These are phyloP conservation scores for Gouania willdenowi DNA, from an alignment of 2,797 vertebrate genomes.

Conservation along the genomic window DNA sequence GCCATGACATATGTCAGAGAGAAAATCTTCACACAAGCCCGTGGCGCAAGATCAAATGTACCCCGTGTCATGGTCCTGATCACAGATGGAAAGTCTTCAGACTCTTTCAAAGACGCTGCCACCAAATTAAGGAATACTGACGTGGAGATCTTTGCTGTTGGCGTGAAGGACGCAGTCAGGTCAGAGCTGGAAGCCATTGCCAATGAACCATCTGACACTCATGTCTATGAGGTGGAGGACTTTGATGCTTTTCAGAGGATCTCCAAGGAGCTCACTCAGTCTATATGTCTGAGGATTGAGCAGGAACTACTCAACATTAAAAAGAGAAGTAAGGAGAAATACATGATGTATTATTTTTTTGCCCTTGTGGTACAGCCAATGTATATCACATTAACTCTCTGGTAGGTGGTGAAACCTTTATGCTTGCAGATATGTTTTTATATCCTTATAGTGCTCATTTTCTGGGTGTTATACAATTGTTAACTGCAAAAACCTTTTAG, in stretches of 20 bases:
- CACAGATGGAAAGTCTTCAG: constrained; percentile 97
- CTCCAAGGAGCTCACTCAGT: constrained; percentile 96
- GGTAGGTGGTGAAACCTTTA: too few relatives aligned
- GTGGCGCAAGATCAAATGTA: constrained; percentile 88
- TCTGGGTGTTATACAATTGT: too few relatives aligned
- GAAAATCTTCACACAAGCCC: constrained; percentile 84
- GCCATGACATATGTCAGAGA: constrained; percentile 96
- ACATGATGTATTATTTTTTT: neutral
- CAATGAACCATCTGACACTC: constrained; percentile 85
- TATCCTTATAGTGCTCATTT: too few relatives aligned
- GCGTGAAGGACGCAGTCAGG: constrained; percentile 96
- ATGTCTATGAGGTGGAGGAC: constrained; percentile 96
- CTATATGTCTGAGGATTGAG: constrained; percentile 96
- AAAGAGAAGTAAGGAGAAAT: constrained; percentile 84
- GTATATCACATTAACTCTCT: too few relatives aligned
- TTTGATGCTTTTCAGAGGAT: constrained; percentile 99
- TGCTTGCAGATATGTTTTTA: too few relatives aligned
- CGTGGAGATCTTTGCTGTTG: constrained; percentile 98
- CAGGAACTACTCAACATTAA: constrained; percentile 93
- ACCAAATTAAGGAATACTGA: constrained; percentile 87
- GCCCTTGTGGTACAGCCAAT: neutral
- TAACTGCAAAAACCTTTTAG: constrained; percentile 3
- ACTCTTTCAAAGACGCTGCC: constrained; percentile 93
- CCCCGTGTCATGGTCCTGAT: constrained; percentile 98
- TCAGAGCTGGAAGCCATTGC: constrained; percentile 95